phyloP scores from a whole-genome alignment of 2,888 invertebrate species.

The Halictus ligatus region DNA sequence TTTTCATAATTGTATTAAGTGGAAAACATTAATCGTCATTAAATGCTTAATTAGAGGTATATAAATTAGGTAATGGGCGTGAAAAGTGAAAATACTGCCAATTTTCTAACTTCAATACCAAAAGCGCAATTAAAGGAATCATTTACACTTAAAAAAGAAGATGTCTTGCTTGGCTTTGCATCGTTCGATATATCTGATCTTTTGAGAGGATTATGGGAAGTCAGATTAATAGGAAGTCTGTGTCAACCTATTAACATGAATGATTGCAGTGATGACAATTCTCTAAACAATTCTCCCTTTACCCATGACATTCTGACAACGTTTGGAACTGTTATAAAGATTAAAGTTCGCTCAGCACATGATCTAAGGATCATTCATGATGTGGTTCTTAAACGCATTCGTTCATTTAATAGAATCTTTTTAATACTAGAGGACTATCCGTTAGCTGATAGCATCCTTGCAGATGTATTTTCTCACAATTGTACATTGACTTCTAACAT shows the following conservation, averaged over 20 bases:
- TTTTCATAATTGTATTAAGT: too few species aligned
- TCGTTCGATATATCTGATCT: constrained; percentile 50
- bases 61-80: constrained; percentile 45
- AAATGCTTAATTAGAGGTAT: constrained; percentile 7
- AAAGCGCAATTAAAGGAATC: not conserved
- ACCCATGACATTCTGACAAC: constrained; percentile 24
- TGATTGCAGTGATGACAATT: not conserved
- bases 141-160: constrained; percentile 4
- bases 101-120: not conserved
- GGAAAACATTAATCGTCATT: too few species aligned
- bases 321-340: constrained; percentile 30
- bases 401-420: constrained; percentile 46
- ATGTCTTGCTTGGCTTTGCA: constrained; percentile 44
- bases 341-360: constrained; percentile 41
- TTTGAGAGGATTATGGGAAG: constrained; percentile 47
- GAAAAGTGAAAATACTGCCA: not conserved
- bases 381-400: not conserved
- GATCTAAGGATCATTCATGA: constrained; percentile 26
- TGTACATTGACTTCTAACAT: constrained; percentile 10
- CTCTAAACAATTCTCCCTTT: constrained; percentile 27
- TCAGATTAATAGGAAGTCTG: constrained; percentile 29
- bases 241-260: constrained; percentile 31
- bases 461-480: constrained; percentile 37
- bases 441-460: constrained; percentile 28
- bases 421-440: constrained; percentile 32